phyloP scores from a whole-genome alignment of 2,888 invertebrate genomes.

The Bedellia somnulentella region DNA sequence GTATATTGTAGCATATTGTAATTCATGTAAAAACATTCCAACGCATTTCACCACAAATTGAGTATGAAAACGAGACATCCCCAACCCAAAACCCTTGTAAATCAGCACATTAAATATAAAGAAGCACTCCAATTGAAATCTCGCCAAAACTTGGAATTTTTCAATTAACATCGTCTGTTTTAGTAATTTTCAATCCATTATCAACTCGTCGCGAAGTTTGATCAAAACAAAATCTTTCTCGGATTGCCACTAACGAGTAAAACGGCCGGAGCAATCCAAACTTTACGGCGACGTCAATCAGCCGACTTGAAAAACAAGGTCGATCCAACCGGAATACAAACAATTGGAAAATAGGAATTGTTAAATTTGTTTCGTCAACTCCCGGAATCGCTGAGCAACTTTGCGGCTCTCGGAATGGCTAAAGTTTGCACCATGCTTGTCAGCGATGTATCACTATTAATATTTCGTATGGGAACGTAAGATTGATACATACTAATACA shows the following conservation, averaged over 20 bases:
- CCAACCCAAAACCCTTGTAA: no score
- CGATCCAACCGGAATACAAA: slow-evolving; percentile 14
- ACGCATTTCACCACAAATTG: no score
- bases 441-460: no score
- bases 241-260: slow-evolving; percentile 17
- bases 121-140: no score
- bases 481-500: no score
- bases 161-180: background rate
- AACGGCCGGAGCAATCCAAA: slow-evolving; percentile 18
- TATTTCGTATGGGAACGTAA: no score
- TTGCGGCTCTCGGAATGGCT: slow-evolving; percentile 14
- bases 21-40: no score
- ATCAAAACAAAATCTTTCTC: slow-evolving; percentile 6
- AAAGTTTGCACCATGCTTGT: slow-evolving; percentile 11
- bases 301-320: slow-evolving; percentile 16
- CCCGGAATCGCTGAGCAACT: slow-evolving; percentile 21
- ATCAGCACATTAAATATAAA: no score
- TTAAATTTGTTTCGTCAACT: slow-evolving; percentile 23
- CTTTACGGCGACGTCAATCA: slow-evolving; percentile 22
- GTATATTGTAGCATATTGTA: no score
- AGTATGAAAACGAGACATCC: no score
- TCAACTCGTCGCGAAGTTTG: background rate
- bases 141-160: no score
- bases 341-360: slow-evolving; percentile 24
- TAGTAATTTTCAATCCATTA: slow-evolving; percentile 4